phyloP scores from a whole-genome alignment of 2,113 vertebrate species.

The Poecile atricapillus region DNA sequence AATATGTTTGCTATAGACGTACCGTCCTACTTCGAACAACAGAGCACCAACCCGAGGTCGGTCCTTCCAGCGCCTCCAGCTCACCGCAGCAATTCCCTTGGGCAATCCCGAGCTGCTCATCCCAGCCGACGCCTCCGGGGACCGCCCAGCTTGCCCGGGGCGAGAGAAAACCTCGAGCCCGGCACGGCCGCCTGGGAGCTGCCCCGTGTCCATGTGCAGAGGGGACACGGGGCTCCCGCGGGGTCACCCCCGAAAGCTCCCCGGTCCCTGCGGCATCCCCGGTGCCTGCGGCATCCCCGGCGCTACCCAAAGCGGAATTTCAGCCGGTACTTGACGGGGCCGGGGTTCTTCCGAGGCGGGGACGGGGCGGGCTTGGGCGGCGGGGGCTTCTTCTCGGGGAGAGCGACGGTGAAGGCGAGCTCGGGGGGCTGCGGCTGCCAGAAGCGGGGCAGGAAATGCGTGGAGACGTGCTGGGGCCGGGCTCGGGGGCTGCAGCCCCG shows the following conservation, averaged over 20 bases:
- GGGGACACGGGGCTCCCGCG: fast-evolving
- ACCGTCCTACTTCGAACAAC: conserved; percentile 12
- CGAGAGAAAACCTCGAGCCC: not conserved
- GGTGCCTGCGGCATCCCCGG: fast-evolving
- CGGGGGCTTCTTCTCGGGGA: conserved; percentile 72
- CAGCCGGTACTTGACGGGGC: conserved; percentile 85
- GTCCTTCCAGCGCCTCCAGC: conserved; percentile 14
- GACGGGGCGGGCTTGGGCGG: conserved; percentile 11
- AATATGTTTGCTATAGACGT: conserved; percentile 31
- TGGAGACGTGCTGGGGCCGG: conserved; percentile 92
- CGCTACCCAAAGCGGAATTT: conserved; percentile 92
- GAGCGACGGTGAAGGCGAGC: conserved; percentile 84
- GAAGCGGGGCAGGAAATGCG: conserved; percentile 92
- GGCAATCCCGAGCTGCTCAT: not conserved
- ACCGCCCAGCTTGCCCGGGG: not conserved
- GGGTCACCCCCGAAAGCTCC: not conserved
- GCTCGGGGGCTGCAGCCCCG: conserved; percentile 90
- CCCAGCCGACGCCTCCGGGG: not conserved
- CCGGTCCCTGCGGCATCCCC: fast-evolving
- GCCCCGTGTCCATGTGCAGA: not conserved
- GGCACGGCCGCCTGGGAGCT: not conserved
- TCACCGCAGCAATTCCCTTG: conserved; percentile 30
- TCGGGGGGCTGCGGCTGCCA: conserved; percentile 68
- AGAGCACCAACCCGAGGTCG: not conserved
- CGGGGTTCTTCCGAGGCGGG: conserved; percentile 54